A percentile compares a stretch with the other conserved stretches of the same genome.
phyloP scores from a whole-genome alignment of 1,140 invertebrate species.

The Pseudobourletiella spinata region DNA sequence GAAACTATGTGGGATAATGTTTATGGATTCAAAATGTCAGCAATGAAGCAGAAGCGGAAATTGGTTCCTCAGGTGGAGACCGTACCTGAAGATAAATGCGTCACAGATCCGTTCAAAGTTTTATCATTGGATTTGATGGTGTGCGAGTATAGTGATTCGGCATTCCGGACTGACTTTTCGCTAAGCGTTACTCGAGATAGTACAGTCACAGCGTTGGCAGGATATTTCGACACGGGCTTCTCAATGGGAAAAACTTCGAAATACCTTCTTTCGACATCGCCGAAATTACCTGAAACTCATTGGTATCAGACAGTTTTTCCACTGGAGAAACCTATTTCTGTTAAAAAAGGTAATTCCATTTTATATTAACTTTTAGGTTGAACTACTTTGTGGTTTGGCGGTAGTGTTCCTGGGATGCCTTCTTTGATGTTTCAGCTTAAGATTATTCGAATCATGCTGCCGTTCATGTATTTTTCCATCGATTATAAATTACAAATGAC shows the following conservation, averaged over 20 bases:
- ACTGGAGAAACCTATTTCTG: constrained; percentile 59
- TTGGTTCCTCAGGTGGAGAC: constrained; percentile 81
- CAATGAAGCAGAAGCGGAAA: constrained; percentile 79
- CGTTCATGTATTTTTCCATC: too few species aligned
- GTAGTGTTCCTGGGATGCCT: too few species aligned
- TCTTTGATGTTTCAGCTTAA: too few species aligned
- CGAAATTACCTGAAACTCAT: constrained; percentile 72
- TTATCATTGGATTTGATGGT: constrained; percentile 69
- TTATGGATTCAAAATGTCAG: constrained; percentile 95
- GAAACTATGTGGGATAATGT: constrained; percentile 91
- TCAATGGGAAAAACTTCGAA: constrained; percentile 37
- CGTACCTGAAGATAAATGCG: constrained; percentile 62
- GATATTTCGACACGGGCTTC: constrained; percentile 21
- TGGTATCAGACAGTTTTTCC: constrained; percentile 98
- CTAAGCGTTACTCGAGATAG: constrained; percentile 49
- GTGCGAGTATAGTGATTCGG: constrained; percentile 67
- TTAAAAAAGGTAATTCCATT: constrained; percentile 55
- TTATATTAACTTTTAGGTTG: too few species aligned
- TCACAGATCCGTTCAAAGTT: constrained; percentile 60
- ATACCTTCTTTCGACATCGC: constrained; percentile 20
- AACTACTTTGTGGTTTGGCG: too few species aligned
- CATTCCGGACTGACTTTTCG: constrained; percentile 68
- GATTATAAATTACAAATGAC: too few species aligned
- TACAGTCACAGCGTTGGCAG: constrained; percentile 15
- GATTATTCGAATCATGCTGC: too few species aligned